Conservation (phyloP, 2,113 vertebrate genomes). For the Rhinolophus sinicus region DNA sequence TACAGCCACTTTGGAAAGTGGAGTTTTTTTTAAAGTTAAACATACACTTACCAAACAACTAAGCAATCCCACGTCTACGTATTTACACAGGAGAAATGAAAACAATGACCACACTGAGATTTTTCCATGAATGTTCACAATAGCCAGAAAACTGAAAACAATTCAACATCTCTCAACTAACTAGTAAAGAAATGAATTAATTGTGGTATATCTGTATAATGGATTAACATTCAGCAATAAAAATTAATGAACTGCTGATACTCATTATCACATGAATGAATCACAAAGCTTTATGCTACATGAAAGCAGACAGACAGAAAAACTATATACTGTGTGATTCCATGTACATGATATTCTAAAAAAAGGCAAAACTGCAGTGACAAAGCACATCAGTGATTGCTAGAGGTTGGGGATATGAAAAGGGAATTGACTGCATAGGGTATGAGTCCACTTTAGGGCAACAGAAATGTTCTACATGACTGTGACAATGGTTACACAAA, state of each 20-base stretch:
- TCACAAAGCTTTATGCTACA: background rate
- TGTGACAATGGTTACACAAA: background rate
- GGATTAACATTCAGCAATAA: background rate
- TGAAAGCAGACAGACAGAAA: background rate
- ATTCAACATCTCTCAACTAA: background rate
- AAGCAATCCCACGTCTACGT: constrained; percentile 14
- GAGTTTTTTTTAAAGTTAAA: background rate
- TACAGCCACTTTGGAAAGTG: background rate
- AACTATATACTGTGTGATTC: background rate
- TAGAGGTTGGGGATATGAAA: background rate
- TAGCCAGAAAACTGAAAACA: background rate
- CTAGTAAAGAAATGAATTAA: background rate
- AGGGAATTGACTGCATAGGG: background rate
- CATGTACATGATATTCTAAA: background rate
- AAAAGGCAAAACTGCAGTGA: background rate
- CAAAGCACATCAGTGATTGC: background rate
- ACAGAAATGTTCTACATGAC: background rate
- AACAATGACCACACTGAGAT: background rate
- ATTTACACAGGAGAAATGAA: constrained; percentile 22
- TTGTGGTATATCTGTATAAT: background rate
- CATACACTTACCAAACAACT: background rate
- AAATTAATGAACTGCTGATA: constrained; percentile 8
- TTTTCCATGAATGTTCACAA: constrained; percentile 10
- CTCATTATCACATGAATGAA: background rate
- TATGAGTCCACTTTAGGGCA: background rate